Evolutionary conservation across 2,797 vertebrate genomes (phyloP).

Genomic region (Pseudopleuronectes americanus): DNA sequence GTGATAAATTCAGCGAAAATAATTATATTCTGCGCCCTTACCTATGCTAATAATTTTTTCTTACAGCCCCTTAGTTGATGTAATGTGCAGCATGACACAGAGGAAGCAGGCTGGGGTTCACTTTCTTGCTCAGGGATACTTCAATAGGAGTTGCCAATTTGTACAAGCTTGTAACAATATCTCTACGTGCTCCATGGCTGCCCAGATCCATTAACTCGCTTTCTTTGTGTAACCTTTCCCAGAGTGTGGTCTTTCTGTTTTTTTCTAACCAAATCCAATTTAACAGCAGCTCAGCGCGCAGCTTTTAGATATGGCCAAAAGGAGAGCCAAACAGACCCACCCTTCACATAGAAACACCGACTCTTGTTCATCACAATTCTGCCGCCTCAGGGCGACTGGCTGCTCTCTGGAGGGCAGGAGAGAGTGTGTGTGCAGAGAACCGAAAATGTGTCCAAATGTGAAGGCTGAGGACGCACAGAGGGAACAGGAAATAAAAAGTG

Average conservation of each 20-base stretch:
- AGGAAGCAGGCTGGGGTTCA: not conserved
- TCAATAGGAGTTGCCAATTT: not conserved
- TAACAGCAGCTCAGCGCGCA: constrained; percentile 14
- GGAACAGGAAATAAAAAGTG: not conserved
- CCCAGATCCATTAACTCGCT: constrained; percentile 1
- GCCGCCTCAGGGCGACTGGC: not conserved
- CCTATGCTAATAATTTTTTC: not conserved
- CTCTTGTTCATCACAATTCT: not conserved
- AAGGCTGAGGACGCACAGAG: not conserved
- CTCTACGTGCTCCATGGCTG: not conserved
- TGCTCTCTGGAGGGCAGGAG: not conserved
- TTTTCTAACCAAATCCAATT: constrained; percentile 9
- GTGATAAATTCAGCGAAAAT: no score
- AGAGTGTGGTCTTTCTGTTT: not conserved
- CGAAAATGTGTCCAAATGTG: constrained; percentile 5
- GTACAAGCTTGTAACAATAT: constrained; percentile 3
- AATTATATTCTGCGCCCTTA: no score
- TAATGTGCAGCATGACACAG: not conserved
- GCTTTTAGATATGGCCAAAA: constrained; percentile 15
- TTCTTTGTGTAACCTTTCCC: not conserved
- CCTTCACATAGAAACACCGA: not conserved
- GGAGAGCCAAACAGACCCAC: constrained; percentile 4
- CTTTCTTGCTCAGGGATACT: not conserved
- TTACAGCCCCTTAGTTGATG: not conserved
- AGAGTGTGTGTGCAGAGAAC: not conserved